These are phyloP conservation scores for Pammene fasciana DNA, from an alignment of 2,888 invertebrate species.

Conservation along the genomic window DNA sequence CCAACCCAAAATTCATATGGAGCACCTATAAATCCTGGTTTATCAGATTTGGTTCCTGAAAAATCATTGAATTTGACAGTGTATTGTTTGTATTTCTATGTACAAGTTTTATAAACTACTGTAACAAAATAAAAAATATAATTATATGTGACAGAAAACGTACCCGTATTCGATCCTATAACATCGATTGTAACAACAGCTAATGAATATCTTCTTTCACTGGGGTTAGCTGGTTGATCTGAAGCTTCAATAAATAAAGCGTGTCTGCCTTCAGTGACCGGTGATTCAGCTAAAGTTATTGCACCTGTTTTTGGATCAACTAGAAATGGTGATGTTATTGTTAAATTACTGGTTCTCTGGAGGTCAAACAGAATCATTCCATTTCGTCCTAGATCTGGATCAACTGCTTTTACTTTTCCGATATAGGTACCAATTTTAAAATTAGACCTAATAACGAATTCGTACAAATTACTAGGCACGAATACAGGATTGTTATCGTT, in stretches of 20 bases:
- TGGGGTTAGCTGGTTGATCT: constrained; percentile 92
- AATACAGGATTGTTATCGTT: constrained; percentile 96
- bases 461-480: constrained; percentile 91
- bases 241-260: constrained; percentile 92
- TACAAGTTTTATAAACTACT: no score
- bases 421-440: constrained; percentile 87
- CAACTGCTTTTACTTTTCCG: constrained; percentile 91
- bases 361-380: constrained; percentile 90
- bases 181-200: constrained; percentile 94
- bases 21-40: constrained; percentile 91
- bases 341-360: constrained; percentile 86
- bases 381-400: constrained; percentile 89
- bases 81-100: background rate
- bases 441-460: constrained; percentile 88
- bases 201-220: constrained; percentile 90
- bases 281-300: constrained; percentile 86
- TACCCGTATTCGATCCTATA: constrained; percentile 80
- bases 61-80: constrained; percentile 37
- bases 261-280: constrained; percentile 88
- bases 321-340: constrained; percentile 86
- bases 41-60: constrained; percentile 79
- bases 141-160: constrained; percentile 41
- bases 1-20: constrained; percentile 97
- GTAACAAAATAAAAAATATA: no score
- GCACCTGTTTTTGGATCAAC: constrained; percentile 88